These are phyloP conservation scores for Scaptomyza hsui DNA, from an alignment of 1,140 invertebrate species.

Conservation along the genomic window DNA sequence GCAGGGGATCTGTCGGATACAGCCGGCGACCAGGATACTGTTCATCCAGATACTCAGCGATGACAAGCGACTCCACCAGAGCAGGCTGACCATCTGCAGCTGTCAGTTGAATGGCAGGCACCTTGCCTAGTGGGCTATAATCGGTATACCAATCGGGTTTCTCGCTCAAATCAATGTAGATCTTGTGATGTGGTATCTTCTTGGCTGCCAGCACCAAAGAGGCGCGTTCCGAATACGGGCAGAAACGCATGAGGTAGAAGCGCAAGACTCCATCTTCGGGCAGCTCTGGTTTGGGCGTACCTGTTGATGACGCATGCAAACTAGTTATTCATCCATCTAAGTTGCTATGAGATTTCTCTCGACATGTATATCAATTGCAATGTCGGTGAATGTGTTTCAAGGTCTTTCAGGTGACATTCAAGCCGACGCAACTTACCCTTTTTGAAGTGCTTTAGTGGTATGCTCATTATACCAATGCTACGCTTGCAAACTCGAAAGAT, in stretches of 20 bases:
- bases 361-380: neutral
- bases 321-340: neutral
- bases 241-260: conserved; percentile 95
- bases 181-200: conserved; percentile 92
- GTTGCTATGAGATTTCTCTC: too few species aligned
- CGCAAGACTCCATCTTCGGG: conserved; percentile 88
- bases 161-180: conserved; percentile 92
- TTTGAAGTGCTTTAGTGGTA: conserved; percentile 68
- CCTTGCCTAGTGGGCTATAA: conserved; percentile 90
- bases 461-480: conserved; percentile 24
- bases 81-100: conserved; percentile 86
- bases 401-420: conserved; percentile 16
- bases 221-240: conserved; percentile 94
- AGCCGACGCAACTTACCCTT: conserved; percentile 50
- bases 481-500: neutral
- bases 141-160: conserved; percentile 93
- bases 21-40: conserved; percentile 88
- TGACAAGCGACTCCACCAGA: conserved; percentile 92
- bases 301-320: conserved; percentile 83
- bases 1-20: conserved; percentile 88
- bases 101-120: conserved; percentile 91
- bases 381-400: conserved; percentile 16
- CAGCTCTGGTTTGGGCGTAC: conserved; percentile 87
- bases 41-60: conserved; percentile 94
- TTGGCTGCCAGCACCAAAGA: conserved; percentile 93